These are phyloP conservation scores for Conus ventricosus DNA, from an alignment of 1,140 invertebrate species.

Conservation along the genomic window DNA sequence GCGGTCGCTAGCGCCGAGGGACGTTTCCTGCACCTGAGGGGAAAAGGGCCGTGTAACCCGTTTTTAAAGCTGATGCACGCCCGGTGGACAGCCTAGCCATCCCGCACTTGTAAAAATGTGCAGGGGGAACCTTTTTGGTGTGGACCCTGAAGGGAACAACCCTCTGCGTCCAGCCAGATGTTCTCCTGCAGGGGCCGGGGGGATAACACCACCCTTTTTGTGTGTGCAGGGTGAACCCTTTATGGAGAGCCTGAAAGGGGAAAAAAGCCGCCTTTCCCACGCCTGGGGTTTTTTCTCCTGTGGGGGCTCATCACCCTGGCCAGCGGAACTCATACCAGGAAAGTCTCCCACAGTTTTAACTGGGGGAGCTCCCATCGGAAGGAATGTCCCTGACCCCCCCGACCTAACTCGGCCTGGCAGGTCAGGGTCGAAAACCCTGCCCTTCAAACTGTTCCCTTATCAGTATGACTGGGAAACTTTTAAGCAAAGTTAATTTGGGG, in stretches of 20 bases:
- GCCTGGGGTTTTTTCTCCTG: conserved; percentile 79
- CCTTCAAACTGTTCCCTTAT: too few species aligned
- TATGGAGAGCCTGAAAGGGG: conserved; percentile 96
- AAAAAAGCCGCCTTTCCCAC: conserved; percentile 92
- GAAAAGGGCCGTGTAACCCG: too few species aligned
- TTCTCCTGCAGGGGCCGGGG: conserved; percentile 71
- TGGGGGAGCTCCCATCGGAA: conserved; percentile 74
- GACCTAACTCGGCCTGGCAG: too few species aligned
- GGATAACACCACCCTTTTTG: conserved; percentile 61
- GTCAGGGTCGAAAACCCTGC: too few species aligned
- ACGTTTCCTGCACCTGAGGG: too few species aligned
- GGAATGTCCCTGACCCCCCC: conserved; percentile 43
- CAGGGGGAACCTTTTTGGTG: conserved; percentile 98
- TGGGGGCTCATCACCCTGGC: conserved; percentile 72
- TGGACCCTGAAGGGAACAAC: conserved; percentile 94
- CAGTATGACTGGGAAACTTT: too few species aligned
- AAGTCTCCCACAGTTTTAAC: conserved; percentile 74
- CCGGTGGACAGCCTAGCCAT: too few species aligned
- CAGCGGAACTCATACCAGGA: conserved; percentile 73
- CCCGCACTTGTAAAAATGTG: background rate
- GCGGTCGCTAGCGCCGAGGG: too few species aligned
- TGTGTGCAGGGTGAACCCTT: conserved; percentile 93
- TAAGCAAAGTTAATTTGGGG: too few species aligned
- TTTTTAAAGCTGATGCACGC: too few species aligned
- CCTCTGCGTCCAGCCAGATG: conserved; percentile 89